These are phyloP conservation scores for Volucella inanis DNA, from an alignment of 2,888 invertebrate genomes.

Conservation along the genomic window DNA sequence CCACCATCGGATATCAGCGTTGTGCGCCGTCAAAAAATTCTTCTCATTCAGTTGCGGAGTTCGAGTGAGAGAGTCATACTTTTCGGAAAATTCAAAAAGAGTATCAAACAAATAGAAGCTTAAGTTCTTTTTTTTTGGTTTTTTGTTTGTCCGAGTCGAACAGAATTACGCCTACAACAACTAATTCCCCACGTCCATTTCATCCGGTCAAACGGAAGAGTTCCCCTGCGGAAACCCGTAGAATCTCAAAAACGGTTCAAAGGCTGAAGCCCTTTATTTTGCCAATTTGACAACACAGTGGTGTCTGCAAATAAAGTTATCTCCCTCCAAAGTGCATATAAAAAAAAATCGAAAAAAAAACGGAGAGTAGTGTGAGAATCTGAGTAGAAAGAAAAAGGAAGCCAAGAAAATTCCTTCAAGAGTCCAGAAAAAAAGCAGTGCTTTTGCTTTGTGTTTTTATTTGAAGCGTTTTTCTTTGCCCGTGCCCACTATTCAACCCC, in stretches of 20 bases:
- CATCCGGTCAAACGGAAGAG: slow-evolving; percentile 15
- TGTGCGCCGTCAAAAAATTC: slow-evolving; percentile 40
- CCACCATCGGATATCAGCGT: slow-evolving; percentile 36
- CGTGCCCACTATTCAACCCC: slow-evolving; percentile 38
- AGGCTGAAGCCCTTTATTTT: too few species aligned
- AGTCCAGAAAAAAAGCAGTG: slow-evolving; percentile 22
- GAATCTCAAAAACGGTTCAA: not conserved
- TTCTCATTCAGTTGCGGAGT: slow-evolving; percentile 69
- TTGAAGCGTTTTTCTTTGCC: slow-evolving; percentile 22
- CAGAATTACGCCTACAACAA: not conserved
- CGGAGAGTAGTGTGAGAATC: slow-evolving; percentile 7
- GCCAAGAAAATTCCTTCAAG: slow-evolving; percentile 65
- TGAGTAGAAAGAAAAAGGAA: slow-evolving; percentile 40
- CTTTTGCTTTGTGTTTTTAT: slow-evolving; percentile 59
- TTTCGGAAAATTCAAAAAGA: slow-evolving; percentile 65
- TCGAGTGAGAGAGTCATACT: slow-evolving; percentile 68
- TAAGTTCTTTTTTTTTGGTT: slow-evolving; percentile 52
- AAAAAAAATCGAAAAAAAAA: not conserved
- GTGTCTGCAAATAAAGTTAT: slow-evolving; percentile 45
- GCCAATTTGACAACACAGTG: slow-evolving; percentile 9
- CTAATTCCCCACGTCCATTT: slow-evolving; percentile 12
- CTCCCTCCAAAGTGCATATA: slow-evolving; percentile 40
- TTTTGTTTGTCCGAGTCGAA: slow-evolving; percentile 53
- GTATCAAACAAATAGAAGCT: slow-evolving; percentile 56
- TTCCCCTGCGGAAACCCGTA: slow-evolving; percentile 26